A percentile compares a stretch with the other conserved stretches of the same genome.
These are phyloP conservation scores for Drosophila equinoxialis DNA, from an alignment of 1,140 invertebrate genomes.

Conservation along the genomic window DNA sequence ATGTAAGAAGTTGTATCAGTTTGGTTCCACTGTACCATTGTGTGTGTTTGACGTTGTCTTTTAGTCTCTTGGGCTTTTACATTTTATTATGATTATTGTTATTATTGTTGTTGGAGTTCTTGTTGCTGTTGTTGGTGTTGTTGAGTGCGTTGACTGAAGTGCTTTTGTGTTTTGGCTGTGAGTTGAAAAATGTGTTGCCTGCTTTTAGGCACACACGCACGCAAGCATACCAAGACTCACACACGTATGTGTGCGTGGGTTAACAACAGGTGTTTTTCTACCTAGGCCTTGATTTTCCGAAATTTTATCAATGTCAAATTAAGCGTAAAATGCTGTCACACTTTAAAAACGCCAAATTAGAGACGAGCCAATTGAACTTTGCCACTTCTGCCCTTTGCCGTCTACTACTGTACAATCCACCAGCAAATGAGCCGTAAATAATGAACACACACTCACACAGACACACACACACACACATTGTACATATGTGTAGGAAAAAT, in stretches of 20 bases:
- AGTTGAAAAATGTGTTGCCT: conserved; percentile 57
- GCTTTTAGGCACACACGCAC: conserved; percentile 38
- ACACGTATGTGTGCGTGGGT: not conserved
- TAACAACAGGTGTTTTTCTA: conserved; percentile 47
- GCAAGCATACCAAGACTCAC: not conserved
- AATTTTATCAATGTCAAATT: conserved; percentile 72
- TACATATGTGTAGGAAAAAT: conserved; percentile 27
- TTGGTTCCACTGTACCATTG: conserved; percentile 13
- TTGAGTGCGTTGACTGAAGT: conserved; percentile 35
- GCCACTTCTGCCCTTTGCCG: not conserved
- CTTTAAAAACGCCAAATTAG: conserved; percentile 64
- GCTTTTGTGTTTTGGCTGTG: conserved; percentile 35
- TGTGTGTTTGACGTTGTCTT: not conserved
- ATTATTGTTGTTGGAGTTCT: conserved; percentile 34
- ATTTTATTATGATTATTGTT: conserved; percentile 74
- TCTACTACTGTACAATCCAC: not conserved
- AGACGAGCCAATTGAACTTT: conserved; percentile 19
- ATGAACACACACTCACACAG: conserved; percentile 27
- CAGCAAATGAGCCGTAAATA: conserved; percentile 70
- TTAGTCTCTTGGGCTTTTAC: conserved; percentile 30
- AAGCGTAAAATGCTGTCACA: conserved; percentile 75
- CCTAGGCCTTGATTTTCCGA: conserved; percentile 26
- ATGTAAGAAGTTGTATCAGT: no score
- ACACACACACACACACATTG: conserved; percentile 20
- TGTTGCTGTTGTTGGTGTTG: conserved; percentile 28